Base-by-base conservation (phyloP, 2,113 vertebrate genomes). In the Crocuta crocuta region DNA sequence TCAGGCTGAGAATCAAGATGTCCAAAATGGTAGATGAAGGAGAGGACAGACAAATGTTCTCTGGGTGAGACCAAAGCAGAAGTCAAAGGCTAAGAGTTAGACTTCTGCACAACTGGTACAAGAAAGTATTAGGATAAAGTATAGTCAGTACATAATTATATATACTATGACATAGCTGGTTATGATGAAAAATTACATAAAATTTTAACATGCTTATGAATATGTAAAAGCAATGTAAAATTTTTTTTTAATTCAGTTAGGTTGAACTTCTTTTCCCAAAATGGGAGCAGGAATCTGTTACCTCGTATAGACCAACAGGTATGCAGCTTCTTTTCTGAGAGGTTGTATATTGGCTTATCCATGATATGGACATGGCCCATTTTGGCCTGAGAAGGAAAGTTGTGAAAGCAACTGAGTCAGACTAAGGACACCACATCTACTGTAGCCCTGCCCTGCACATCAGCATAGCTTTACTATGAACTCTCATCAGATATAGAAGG, bases 181-280 rank as follows among this genome's bases (percentile, higher is more conserved):
- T 4, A 74, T 83, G 43, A 73, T 8, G 24, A n/a, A n/a, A 95
- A 70, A 73, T 68, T 45, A 74, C 33, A 28, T 35, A 5, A 83
- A 55, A 31, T 65, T 89, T 89, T 13, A 95, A 13, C 28, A 90
- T 84, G 16, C 78, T 82, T 66, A 0, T 90, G 73, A 93, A 43
- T 65, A 86, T 89, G 63, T n/a, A 96, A 93, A 88, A 93, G 12
- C 3, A 92, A 11, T 12, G 35, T 79, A 16, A 48, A 85, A 94
- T 3, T 50, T 50, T 11, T 39, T 73, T 74, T 43, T 7, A 80
- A 85, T 58, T 24, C 11, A 73, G 7, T 21, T 23, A 89, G 21
- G 1, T 10, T 92, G 53, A 95, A 79, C 65, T 53, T 91, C 19
- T 50, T 93, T 89, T 73, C 82, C 33, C 19, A 58, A 12, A 89